A percentile compares a stretch with the other conserved stretches of the same genome.
These are phyloP conservation scores for Myotis findleyi DNA, from an alignment of 2,797 vertebrate genomes.

Conservation along the genomic window DNA sequence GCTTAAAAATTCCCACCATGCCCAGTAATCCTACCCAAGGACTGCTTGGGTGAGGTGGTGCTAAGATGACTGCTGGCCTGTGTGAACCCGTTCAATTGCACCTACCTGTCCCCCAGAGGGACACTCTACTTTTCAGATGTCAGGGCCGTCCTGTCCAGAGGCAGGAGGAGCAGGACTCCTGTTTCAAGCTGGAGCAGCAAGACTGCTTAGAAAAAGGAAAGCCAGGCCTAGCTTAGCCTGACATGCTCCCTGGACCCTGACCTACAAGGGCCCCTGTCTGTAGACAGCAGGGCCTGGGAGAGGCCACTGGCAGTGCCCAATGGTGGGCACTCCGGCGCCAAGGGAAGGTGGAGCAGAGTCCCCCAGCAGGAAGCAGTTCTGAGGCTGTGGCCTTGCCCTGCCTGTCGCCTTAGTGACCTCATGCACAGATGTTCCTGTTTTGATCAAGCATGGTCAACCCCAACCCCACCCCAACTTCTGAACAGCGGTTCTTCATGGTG, in stretches of 20 bases:
- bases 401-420: background rate
- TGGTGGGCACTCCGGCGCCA: too few species aligned
- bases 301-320: too few species aligned
- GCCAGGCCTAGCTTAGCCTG: background rate
- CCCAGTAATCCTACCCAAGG: background rate
- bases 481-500: background rate
- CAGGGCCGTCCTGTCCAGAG: background rate
- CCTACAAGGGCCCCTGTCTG: background rate
- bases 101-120: background rate
- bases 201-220: background rate
- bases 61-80: background rate
- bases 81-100: background rate
- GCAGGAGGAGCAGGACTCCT: background rate
- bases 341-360: background rate
- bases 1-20: background rate
- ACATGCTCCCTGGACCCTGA: background rate
- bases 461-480: background rate
- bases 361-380: background rate
- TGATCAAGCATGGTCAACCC: rapidly evolving
- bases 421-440: background rate
- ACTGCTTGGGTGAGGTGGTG: background rate
- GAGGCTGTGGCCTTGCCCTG: background rate
- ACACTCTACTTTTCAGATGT: background rate
- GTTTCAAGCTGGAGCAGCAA: background rate
- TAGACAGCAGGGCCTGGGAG: background rate